Evolutionary conservation across 2,113 vertebrate species (phyloP).

Genomic region (Pelecanus crispus): DNA sequence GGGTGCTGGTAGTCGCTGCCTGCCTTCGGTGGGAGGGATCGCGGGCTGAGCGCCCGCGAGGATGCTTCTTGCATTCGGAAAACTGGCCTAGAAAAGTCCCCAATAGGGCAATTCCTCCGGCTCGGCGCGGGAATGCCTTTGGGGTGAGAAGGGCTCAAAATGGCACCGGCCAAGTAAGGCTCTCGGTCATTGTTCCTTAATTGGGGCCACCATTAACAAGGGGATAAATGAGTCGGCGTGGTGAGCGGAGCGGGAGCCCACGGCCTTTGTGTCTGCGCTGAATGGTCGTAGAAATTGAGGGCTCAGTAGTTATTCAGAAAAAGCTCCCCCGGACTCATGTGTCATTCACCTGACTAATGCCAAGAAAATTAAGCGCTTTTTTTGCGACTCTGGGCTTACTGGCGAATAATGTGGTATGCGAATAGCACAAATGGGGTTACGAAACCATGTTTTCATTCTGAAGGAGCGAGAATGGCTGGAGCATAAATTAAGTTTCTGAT

Average conservation of each 20-base stretch:
- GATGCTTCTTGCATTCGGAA: background rate
- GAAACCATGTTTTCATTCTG: background rate
- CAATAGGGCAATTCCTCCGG: background rate
- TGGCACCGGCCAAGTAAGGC: background rate
- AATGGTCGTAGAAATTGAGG: background rate
- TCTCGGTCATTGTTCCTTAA: slow-evolving; percentile 1
- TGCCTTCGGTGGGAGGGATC: background rate
- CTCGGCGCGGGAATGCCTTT: background rate
- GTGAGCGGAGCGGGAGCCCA: background rate
- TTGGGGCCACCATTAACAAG: slow-evolving; percentile 12
- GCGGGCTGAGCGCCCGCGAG: background rate
- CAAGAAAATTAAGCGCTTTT: background rate
- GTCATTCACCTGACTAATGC: slow-evolving; percentile 17
- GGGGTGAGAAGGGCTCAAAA: background rate
- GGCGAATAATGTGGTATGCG: background rate
- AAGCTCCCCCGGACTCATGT: background rate
- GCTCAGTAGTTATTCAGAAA: background rate
- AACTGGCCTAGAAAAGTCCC: background rate
- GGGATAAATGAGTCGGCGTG: background rate
- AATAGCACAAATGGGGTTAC: background rate
- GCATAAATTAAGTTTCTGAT: slow-evolving; percentile 42
- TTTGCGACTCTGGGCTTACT: background rate
- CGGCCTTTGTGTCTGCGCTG: background rate
- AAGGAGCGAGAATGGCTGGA: background rate
- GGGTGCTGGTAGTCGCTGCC: background rate